Evolutionary conservation across 1,140 invertebrate species (phyloP), one percentile per base, ranked within the genome.

Genomic region (Bombus haemorrhoidalis): DNA sequence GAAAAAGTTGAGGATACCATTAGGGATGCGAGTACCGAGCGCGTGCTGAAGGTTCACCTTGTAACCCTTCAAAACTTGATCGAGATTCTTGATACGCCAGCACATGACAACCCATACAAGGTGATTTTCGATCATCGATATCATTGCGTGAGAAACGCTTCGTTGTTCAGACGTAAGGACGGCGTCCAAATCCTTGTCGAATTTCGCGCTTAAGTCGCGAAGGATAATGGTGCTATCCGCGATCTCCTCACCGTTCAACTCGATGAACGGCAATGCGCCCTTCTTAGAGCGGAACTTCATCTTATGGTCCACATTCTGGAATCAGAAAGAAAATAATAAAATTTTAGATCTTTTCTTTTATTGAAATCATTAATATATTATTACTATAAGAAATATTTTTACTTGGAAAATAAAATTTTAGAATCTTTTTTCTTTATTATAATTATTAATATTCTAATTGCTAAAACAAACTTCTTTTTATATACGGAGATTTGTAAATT

Each of bases 51-150:
- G 96, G 93, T 98, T 98, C 87, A 99, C 96, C 96, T 98, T 98
- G 95, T 98, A 98, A 37, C 98, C 98, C 95, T 98, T 98, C 91
- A 98, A 96, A 80, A 98, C 97, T 90, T 96, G 96, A 90, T 98
- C 98, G 8, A 98, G 96, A 92, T 98, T 97, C 96, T 98, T 98
- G 89, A 97, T 97, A 91, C 98, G 97, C 98, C 98, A 98, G 95
- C 97, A 98, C 92, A 97, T 96, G 69, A 98, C 96, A 87, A 98
- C 97, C 98, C 98, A 99, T 69, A 97, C 97, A 18, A 99, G 96
- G 94, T 99, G 98, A 93, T 99, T 98, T 95, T 99, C 98, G 90
- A 99, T 97, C 98, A 99, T 99, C 41, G 98, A 98, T 92, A 98
- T 98, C 96, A 98, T 98, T n/a, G 98, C 98, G 95, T 99, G 98